Evolutionary conservation across 1,140 invertebrate genomes (phyloP), one percentile per base, ranked within the genome.

Genomic region (Conus ventricosus): DNA sequence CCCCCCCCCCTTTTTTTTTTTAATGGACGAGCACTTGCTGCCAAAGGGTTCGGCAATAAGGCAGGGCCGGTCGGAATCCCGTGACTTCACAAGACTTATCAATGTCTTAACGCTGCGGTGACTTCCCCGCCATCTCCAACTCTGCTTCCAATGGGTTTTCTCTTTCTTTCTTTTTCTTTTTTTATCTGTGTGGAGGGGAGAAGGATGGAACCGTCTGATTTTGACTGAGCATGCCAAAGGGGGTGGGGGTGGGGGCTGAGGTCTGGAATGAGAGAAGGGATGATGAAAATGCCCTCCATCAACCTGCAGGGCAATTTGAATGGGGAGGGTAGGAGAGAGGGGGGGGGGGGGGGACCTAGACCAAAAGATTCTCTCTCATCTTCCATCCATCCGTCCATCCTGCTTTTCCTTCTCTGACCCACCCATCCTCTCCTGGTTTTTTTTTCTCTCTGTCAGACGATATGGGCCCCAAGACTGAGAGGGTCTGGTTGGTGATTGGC

Each of bases 231-330:
- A 55, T 55, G 81, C 81, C 81, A 83, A 83, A 13, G 20, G 20
- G 81, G 53, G n/a, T 2, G 15, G 23, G n/a, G 25, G 27, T 11
- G 76, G 71, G 7, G 13, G 0, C 20, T 11, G 71, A 20, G 71
- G 71, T 23, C 6, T 1, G 71, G n/a, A 23, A 67, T 15, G 60
- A 51, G 25, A 53, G 27, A 81, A 17, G 25, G 78, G 78, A 17
- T 51, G 81, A 83, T 83, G 81, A 83, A 83, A 83, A 83, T 83
- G 81, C 81, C 81, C 81, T 83, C 81, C 51, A 83, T 83, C 81
- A 83, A 55, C 51, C 81, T 13, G 81, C 53, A 5, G 57, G 81
- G 81, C 81, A 54, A 83, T 55, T 83, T 83, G 15, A 15, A 60
- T 2, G 57, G 57, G 81, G 81, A 83, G 13, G 81, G 39, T 39